Conservation (phyloP, 2,888 invertebrate species). For the Steinernema scapterisci region DNA sequence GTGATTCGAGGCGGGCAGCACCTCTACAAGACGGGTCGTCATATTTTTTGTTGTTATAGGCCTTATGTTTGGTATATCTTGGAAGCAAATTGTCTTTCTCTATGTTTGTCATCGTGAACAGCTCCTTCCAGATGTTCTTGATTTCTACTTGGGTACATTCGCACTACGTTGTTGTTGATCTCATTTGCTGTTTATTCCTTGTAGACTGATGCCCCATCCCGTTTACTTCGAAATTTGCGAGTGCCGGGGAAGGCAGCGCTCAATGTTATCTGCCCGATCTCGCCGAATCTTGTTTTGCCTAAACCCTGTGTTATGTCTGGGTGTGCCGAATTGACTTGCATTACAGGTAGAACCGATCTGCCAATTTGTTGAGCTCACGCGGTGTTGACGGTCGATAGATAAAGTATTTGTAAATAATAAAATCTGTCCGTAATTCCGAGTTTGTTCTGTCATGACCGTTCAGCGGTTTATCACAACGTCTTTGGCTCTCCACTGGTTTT, state of each 20-base stretch:
- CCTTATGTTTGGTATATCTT: neutral
- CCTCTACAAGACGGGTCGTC: neutral
- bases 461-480: neutral
- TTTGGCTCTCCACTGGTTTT: neutral
- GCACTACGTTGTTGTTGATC: conserved; percentile 4
- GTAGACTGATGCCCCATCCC: neutral
- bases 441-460: neutral
- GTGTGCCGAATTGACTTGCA: neutral
- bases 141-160: conserved; percentile 22
- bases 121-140: conserved; percentile 21
- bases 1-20: neutral
- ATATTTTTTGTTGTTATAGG: neutral
- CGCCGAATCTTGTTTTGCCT: neutral
- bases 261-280: neutral
- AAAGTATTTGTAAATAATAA: conserved; percentile 11
- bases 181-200: neutral
- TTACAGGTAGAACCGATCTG: conserved; percentile 27
- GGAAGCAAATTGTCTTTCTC: neutral
- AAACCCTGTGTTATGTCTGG: neutral
- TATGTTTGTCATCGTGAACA: neutral
- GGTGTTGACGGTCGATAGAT: neutral
- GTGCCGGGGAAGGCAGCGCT: neutral
- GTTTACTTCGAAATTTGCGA: neutral
- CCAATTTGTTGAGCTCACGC: conserved; percentile 23
- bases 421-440: neutral